phyloP scores from a whole-genome alignment of 2,113 vertebrate genomes.

The Chlamydotis undulata region DNA sequence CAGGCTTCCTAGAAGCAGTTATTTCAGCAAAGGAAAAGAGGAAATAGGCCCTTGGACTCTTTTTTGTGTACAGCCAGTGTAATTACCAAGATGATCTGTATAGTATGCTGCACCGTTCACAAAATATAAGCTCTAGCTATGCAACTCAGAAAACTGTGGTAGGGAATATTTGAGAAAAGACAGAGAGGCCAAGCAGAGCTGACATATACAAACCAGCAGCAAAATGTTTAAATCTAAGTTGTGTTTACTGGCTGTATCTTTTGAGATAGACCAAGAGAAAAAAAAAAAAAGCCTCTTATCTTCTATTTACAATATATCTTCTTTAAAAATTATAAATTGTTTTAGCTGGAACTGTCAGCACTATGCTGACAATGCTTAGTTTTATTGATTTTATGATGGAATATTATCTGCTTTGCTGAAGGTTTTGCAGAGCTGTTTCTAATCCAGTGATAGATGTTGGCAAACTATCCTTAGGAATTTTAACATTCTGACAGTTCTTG shows the following conservation, averaged over 20 bases:
- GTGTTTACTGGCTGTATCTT: neutral
- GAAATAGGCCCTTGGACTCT: neutral
- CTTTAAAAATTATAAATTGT: slow-evolving; percentile 60
- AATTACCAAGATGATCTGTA: neutral
- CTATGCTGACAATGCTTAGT: slow-evolving; percentile 54
- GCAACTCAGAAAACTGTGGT: neutral
- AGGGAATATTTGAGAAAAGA: neutral
- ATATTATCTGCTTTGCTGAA: slow-evolving; percentile 64
- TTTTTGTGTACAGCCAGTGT: neutral
- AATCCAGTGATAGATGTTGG: slow-evolving; percentile 64
- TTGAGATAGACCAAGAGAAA: neutral
- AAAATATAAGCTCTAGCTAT: neutral
- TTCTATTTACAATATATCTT: slow-evolving; percentile 26
- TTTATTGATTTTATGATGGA: slow-evolving; percentile 69
- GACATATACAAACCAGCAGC: neutral
- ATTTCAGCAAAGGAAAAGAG: neutral
- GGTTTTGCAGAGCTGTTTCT: slow-evolving; percentile 66
- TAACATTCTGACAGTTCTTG: slow-evolving; percentile 52
- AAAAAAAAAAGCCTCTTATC: neutral
- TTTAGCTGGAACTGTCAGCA: slow-evolving; percentile 59
- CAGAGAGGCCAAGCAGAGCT: neutral
- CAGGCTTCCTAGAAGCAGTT: neutral
- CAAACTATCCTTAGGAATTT: slow-evolving; percentile 59
- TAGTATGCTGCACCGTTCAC: rapidly evolving
- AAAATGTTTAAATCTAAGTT: neutral